Evolutionary conservation across 2,797 vertebrate species (phyloP).

Genomic region (Artibeus lituratus): DNA sequence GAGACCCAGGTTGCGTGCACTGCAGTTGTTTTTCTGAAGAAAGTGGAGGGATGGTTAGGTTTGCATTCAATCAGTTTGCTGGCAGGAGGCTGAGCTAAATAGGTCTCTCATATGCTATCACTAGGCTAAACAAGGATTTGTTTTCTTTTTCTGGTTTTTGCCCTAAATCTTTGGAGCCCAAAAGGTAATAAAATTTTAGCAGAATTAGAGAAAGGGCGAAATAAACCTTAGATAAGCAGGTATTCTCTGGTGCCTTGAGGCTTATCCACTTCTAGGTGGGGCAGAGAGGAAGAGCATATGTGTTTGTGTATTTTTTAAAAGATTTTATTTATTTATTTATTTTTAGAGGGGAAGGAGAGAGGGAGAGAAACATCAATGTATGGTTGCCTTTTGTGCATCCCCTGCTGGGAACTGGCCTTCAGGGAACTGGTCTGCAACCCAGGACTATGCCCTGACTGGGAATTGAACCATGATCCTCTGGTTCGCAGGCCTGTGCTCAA

Average conservation of each 20-base stretch:
- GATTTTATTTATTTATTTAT: too few relatives aligned
- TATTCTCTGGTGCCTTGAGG: background rate
- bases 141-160: background rate
- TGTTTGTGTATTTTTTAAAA: background rate
- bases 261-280: background rate
- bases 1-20: too few relatives aligned
- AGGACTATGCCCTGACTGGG: too few relatives aligned
- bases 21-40: background rate
- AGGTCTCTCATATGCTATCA: background rate
- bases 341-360: too few relatives aligned
- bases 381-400: too few relatives aligned
- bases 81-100: background rate
- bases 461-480: too few relatives aligned
- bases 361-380: too few relatives aligned
- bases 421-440: too few relatives aligned
- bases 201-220: background rate
- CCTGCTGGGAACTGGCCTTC: too few relatives aligned
- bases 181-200: background rate
- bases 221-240: background rate
- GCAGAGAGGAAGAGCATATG: background rate
- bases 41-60: background rate
- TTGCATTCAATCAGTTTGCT: background rate
- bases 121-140: background rate
- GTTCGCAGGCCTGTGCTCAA: too few relatives aligned
- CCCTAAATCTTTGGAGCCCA: background rate